These are phyloP conservation scores for Leptothorax acervorum DNA, from an alignment of 2,888 invertebrate genomes.

Conservation along the genomic window DNA sequence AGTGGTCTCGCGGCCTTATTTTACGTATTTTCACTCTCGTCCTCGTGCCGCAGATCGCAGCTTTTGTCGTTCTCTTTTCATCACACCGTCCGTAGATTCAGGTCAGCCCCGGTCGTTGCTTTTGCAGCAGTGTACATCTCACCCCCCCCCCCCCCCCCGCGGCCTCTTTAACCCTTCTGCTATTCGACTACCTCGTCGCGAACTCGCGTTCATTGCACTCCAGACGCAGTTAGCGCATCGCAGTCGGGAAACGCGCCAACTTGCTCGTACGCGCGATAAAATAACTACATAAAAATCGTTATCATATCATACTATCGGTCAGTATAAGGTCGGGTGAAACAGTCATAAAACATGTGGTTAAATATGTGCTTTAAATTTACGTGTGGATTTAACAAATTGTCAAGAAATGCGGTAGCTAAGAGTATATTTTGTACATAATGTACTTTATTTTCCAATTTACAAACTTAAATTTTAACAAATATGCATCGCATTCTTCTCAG, in stretches of 20 bases:
- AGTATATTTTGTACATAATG: not conserved
- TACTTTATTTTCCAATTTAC: not conserved
- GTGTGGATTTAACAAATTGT: not conserved
- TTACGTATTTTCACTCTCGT: constrained; percentile 75
- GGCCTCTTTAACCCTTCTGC: constrained; percentile 38
- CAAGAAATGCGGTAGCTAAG: not conserved
- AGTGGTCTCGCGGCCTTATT: constrained; percentile 66
- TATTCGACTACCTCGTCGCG: constrained; percentile 44
- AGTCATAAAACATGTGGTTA: not conserved
- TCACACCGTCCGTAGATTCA: constrained; percentile 73
- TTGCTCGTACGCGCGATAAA: constrained; percentile 36
- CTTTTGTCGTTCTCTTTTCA: constrained; percentile 77
- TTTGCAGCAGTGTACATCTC: constrained; percentile 66
- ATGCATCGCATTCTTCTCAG: not conserved
- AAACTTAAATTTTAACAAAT: not conserved
- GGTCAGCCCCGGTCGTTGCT: constrained; percentile 77
- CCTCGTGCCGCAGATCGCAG: constrained; percentile 63
- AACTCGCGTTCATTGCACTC: constrained; percentile 57
- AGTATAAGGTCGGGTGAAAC: not conserved
- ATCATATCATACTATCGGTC: not conserved
- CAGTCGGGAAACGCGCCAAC: constrained; percentile 67
- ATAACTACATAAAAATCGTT: not conserved
- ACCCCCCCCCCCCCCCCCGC: constrained; percentile 13
- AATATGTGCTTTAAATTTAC: not conserved
- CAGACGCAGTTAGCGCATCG: constrained; percentile 63